Base-by-base conservation (phyloP, 2,888 invertebrate genomes). In the Carabus problematicus region DNA sequence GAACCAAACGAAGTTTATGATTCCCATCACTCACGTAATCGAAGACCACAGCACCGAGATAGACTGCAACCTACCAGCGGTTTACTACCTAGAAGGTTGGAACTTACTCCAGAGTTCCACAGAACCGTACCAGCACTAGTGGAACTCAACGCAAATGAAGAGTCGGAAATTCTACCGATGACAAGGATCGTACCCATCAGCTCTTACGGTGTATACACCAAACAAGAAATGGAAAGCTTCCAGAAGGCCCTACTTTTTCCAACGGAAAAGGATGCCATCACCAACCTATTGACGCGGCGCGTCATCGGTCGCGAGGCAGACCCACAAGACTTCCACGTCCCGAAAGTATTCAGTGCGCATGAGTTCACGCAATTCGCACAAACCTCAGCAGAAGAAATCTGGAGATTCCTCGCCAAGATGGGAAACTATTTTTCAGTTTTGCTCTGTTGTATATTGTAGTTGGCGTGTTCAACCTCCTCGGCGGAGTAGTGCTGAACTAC, bases 241-340 rank as follows among this genome's bases (percentile, higher is more conserved):
- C 58, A 70, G 11, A 40, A 41, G 8, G 18, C 70, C 12, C 39
- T 70, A 40, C 12, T 70, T 9, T 70, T 70, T 18, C 70, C 70
- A 4, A 62, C n/a, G 39, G 69, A 69, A 40, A 43, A 19, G 40
- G 18, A 43, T 9, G 49, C 49, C 9, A 9, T 62, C 16, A 19
- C 62, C 9, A 62, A 14, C 14, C 18, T 62, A 11, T 14, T 62
- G 8, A 18, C 62, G 3, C 29, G 56, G 3, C 42, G 64, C 8
- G 56, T 56, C 29, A 8, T 45, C 0, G 56, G 29, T 11, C 18
- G 7, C n/a, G 3, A 11, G 6, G 6, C 40, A 8, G 63, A 63
- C 39, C n/a, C 14, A 8, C 52, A 63, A 40, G 40, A 14, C 2
- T 49, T 29, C 29, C 11, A 61, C 3, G 12, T 61, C 16, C 47